Evolutionary conservation across 1,140 invertebrate genomes (phyloP).

Genomic region (Holotrichia oblita): DNA sequence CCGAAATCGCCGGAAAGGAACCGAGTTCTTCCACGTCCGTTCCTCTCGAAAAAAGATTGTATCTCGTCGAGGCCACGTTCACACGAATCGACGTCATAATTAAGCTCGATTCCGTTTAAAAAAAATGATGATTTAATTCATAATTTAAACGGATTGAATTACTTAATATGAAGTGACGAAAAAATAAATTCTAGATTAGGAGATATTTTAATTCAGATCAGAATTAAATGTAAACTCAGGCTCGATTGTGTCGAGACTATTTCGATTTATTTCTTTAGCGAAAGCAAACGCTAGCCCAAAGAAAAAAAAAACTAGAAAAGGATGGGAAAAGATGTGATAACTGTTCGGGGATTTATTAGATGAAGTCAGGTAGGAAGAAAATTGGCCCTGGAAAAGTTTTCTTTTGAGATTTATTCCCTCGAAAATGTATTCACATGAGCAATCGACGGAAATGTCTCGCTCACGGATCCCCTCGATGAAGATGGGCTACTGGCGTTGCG

Average conservation of each 20-base stretch:
- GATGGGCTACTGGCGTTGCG: neutral
- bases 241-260: neutral
- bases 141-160: too few species aligned
- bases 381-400: constrained; percentile 20
- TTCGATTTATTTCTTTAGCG: neutral
- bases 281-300: neutral
- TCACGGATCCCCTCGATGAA: neutral
- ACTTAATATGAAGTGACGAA: too few species aligned
- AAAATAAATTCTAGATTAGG: too few species aligned
- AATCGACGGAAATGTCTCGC: constrained; percentile 7
- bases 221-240: neutral
- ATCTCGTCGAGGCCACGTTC: neutral
- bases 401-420: constrained; percentile 25
- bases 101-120: too few species aligned
- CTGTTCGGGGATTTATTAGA: constrained; percentile 28
- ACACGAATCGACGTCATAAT: too few species aligned
- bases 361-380: constrained; percentile 34
- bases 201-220: neutral
- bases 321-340: neutral
- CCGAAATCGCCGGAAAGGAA: neutral
- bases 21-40: neutral
- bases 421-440: constrained; percentile 30
- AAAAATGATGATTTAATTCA: too few species aligned
- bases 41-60: neutral
- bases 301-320: neutral